A percentile compares a stretch with the other conserved stretches of the same genome.
phyloP scores from a whole-genome alignment of 1,140 invertebrate genomes.

The Phymorhynchus buccinoides region DNA sequence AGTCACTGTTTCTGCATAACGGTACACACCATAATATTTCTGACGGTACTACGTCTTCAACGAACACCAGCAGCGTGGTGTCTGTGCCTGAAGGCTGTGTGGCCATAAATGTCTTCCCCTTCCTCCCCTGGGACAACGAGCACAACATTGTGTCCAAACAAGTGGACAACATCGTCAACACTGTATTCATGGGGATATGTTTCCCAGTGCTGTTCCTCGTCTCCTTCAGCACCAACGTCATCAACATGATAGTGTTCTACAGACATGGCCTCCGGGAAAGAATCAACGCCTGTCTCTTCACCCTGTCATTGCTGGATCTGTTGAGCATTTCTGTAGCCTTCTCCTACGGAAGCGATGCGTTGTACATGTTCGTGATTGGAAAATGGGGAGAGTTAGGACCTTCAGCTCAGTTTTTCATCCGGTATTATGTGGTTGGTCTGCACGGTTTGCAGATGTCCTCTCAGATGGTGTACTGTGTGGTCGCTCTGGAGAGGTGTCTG shows the following conservation, averaged over 20 bases:
- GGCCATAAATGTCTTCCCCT: background rate
- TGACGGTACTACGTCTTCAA: background rate
- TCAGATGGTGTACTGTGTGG: background rate
- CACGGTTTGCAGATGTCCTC: background rate
- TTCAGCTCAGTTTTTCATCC: background rate
- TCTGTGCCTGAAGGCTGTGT: background rate
- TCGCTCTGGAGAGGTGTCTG: background rate
- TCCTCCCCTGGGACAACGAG: conserved; percentile 4
- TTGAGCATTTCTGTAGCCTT: background rate
- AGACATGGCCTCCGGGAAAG: background rate
- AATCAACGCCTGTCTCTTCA: conserved; percentile 2
- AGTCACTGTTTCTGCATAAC: background rate
- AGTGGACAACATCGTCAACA: background rate
- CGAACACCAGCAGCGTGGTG: background rate
- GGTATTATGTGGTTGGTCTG: background rate
- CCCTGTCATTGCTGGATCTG: background rate
- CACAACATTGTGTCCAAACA: background rate
- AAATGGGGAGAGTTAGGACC: background rate
- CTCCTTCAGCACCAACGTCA: background rate
- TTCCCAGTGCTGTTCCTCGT: background rate
- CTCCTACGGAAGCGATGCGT: background rate
- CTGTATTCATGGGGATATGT: background rate
- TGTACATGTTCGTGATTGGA: background rate
- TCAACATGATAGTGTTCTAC: background rate
- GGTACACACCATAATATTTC: background rate